A percentile compares a stretch with the other conserved stretches of the same genome.
Conservation (phyloP, 2,888 invertebrate species). For the Litoditis marina region DNA sequence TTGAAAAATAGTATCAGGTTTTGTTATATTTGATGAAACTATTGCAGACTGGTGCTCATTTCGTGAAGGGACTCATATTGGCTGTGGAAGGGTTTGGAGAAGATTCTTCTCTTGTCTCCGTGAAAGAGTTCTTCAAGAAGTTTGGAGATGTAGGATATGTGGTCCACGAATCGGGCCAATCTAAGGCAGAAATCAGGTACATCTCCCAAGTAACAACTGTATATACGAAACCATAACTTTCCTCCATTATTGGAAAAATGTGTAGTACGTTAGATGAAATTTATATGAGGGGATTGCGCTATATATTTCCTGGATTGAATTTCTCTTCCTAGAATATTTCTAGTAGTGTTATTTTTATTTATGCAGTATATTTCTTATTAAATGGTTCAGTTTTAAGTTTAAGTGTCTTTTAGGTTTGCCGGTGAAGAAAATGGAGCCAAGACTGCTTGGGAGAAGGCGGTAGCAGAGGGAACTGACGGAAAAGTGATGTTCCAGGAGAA, state of each 20-base stretch:
- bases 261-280: too few relatives aligned
- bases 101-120: slow-evolving; percentile 62
- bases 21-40: not conserved
- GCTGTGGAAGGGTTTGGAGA: slow-evolving; percentile 42
- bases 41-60: slow-evolving; percentile 20
- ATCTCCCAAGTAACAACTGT: too few relatives aligned
- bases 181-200: slow-evolving; percentile 38
- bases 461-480: slow-evolving; percentile 44
- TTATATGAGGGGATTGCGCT: too few relatives aligned
- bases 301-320: too few relatives aligned
- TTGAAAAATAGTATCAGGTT: too few relatives aligned
- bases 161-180: slow-evolving; percentile 31
- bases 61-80: slow-evolving; percentile 53
- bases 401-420: slow-evolving; percentile 10
- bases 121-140: slow-evolving; percentile 74
- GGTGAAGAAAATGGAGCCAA: slow-evolving; percentile 44
- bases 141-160: slow-evolving; percentile 66
- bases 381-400: too few relatives aligned
- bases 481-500: slow-evolving; percentile 46
- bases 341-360: too few relatives aligned
- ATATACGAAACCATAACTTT: too few relatives aligned
- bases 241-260: too few relatives aligned
- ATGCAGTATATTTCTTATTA: too few relatives aligned
- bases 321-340: too few relatives aligned
- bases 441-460: slow-evolving; percentile 52